Evolutionary conservation across 2,113 vertebrate species (phyloP).

Genomic region (Rousettus leschenaultii): DNA sequence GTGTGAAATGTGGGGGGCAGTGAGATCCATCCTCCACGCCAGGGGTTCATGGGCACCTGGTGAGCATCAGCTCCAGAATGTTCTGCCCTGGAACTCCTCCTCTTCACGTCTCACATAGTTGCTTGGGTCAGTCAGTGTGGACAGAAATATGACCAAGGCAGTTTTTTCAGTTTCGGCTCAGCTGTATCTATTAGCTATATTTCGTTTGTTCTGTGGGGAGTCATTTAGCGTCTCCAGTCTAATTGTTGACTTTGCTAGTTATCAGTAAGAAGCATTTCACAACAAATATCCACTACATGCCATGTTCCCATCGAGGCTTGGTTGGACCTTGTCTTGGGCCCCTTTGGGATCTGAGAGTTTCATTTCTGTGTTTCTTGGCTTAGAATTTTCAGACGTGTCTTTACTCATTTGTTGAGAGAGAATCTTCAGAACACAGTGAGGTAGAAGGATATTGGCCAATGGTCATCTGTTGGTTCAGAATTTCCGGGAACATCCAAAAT

Average conservation of each 20-base stretch:
- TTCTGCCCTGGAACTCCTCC: background rate
- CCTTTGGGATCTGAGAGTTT: constrained; percentile 41
- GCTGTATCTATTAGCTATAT: background rate
- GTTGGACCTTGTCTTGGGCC: background rate
- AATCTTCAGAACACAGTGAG: constrained; percentile 40
- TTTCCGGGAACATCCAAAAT: background rate
- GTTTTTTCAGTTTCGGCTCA: background rate
- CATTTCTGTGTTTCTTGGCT: constrained; percentile 61
- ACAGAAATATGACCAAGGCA: background rate
- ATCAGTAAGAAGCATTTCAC: constrained; percentile 27
- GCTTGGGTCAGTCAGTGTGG: background rate
- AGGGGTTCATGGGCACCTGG: background rate
- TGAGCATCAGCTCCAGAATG: background rate
- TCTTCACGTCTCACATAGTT: background rate
- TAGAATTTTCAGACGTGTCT: constrained; percentile 29
- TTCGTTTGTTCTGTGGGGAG: background rate
- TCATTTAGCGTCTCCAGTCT: background rate
- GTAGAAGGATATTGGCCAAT: background rate
- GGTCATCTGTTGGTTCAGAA: background rate
- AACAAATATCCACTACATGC: background rate
- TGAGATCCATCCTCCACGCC: background rate
- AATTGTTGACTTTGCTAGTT: background rate
- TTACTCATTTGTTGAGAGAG: constrained; percentile 13
- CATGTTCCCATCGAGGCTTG: background rate
- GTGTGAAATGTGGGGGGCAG: background rate